Evolutionary conservation across 2,113 vertebrate species (phyloP).

Genomic region (Notarius quadriscutis): DNA sequence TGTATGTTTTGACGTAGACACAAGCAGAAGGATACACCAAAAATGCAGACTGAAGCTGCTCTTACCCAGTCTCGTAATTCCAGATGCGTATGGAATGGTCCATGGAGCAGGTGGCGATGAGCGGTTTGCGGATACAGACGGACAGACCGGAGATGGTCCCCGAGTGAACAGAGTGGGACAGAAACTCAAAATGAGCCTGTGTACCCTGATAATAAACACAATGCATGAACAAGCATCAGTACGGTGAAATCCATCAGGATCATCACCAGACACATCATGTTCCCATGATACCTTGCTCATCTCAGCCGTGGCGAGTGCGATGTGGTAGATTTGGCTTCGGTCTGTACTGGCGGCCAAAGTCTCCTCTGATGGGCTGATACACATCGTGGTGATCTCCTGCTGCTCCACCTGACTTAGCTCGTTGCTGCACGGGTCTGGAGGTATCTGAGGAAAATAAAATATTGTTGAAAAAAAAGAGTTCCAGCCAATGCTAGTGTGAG

Average conservation of each 20-base stretch:
- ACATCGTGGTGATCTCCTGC: constrained; percentile 81
- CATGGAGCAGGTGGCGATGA: constrained; percentile 88
- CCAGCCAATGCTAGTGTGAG: too few relatives aligned
- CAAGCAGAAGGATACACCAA: neutral
- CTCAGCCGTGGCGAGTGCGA: constrained; percentile 76
- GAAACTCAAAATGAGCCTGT: constrained; percentile 77
- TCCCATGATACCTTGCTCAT: constrained; percentile 61
- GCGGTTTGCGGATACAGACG: constrained; percentile 83
- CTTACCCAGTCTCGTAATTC: constrained; percentile 92
- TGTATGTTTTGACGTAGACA: neutral
- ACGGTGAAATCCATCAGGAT: neutral
- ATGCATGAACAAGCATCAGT: neutral
- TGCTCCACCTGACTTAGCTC: constrained; percentile 69
- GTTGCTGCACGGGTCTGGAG: constrained; percentile 69
- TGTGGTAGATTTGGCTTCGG: constrained; percentile 82
- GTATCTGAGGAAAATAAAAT: constrained; percentile 75
- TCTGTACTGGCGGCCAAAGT: constrained; percentile 79
- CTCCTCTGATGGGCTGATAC: constrained; percentile 90
- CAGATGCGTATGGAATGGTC: constrained; percentile 91
- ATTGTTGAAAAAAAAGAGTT: neutral
- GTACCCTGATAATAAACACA: constrained; percentile 70
- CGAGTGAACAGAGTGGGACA: constrained; percentile 84
- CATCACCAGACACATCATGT: neutral
- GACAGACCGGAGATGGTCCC: constrained; percentile 84
- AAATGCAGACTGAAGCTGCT: neutral